Conservation (phyloP, 2,113 vertebrate genomes). For the Callaeas wilsoni region DNA sequence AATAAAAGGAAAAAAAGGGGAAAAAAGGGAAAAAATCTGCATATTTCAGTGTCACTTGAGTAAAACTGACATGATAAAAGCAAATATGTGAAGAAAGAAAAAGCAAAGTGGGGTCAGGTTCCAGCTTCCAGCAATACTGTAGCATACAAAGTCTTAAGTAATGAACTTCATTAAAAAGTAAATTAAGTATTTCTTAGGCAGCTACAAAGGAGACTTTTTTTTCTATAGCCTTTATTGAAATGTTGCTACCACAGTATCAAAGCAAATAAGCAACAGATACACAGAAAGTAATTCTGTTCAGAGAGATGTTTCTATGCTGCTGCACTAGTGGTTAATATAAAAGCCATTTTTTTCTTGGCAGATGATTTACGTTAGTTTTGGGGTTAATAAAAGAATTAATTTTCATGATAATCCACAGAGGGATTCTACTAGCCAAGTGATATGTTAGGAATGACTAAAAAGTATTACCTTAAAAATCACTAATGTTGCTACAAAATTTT, state of each 20-base stretch:
- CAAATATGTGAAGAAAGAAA: constrained; percentile 59
- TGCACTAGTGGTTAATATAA: background rate
- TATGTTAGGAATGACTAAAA: background rate
- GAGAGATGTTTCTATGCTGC: background rate
- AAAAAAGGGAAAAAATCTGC: background rate
- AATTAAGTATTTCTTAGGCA: constrained; percentile 39
- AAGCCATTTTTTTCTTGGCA: background rate
- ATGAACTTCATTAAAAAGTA: constrained; percentile 53
- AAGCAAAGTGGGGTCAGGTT: constrained; percentile 44
- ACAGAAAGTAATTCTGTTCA: background rate
- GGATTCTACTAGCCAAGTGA: background rate
- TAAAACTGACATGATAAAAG: constrained; percentile 59
- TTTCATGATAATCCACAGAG: background rate
- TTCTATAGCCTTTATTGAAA: background rate
- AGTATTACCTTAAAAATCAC: background rate
- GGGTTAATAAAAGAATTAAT: background rate
- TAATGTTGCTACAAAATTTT: background rate
- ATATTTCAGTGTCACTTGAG: constrained; percentile 42
- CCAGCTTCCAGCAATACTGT: constrained; percentile 36
- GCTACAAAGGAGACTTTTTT: background rate
- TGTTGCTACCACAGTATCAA: background rate
- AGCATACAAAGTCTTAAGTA: constrained; percentile 25
- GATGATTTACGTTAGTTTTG: background rate
- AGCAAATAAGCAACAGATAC: background rate
- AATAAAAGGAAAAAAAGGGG: too few relatives aligned